phyloP scores from a whole-genome alignment of 2,888 invertebrate species.

The Drosophila tripunctata region DNA sequence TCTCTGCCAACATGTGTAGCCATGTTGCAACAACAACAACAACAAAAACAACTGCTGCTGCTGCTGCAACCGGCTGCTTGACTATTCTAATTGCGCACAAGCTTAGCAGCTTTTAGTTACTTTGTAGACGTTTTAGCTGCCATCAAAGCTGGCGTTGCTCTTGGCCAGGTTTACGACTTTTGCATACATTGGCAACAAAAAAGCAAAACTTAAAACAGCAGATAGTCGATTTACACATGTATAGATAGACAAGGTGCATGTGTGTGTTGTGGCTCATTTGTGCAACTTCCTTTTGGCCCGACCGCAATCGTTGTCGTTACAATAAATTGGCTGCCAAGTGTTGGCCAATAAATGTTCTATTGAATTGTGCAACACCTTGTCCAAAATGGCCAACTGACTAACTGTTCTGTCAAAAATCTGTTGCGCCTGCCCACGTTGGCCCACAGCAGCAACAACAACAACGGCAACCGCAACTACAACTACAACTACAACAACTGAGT shows the following conservation, averaged over 20 bases:
- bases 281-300: conserved; percentile 45
- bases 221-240: conserved; percentile 21
- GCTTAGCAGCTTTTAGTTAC: conserved; percentile 80
- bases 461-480: conserved; percentile 1
- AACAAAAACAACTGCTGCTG: conserved; percentile 22
- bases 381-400: conserved; percentile 68
- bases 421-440: conserved; percentile 66
- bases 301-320: conserved; percentile 26
- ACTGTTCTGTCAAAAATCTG: conserved; percentile 78
- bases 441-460: background rate
- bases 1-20: conserved; percentile 71
- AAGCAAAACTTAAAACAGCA: background rate
- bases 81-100: conserved; percentile 77
- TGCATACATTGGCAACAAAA: conserved; percentile 37
- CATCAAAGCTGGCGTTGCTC: conserved; percentile 59
- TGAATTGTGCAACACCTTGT: conserved; percentile 75
- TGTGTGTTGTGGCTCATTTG: conserved; percentile 60
- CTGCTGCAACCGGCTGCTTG: conserved; percentile 46
- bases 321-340: conserved; percentile 71
- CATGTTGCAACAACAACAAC: conserved; percentile 65
- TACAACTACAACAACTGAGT: background rate
- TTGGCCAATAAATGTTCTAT: conserved; percentile 76
- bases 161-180: conserved; percentile 55
- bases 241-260: conserved; percentile 13
- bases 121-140: conserved; percentile 75